Evolutionary conservation across 2,113 vertebrate genomes (phyloP).

Genomic region (Cichladusa arquata): DNA sequence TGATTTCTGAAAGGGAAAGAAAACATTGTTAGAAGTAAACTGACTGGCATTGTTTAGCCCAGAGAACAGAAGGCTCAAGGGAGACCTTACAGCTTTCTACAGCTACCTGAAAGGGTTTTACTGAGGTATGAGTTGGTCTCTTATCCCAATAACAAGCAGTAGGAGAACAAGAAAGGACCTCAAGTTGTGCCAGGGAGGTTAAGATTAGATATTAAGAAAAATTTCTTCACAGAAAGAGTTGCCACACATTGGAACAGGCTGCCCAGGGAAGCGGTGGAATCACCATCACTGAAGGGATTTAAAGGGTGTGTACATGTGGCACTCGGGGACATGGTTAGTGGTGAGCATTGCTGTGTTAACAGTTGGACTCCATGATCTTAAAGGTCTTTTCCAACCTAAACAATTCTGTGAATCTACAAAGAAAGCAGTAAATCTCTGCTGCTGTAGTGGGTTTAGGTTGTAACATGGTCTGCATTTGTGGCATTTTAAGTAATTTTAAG

Average conservation of each 20-base stretch:
- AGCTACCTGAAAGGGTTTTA: background rate
- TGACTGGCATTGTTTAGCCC: background rate
- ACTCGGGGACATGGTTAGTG: background rate
- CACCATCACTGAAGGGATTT: background rate
- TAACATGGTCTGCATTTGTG: background rate
- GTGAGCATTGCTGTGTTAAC: background rate
- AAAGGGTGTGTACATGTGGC: background rate
- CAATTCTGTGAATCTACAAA: background rate
- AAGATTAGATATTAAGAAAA: background rate
- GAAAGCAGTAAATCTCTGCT: background rate
- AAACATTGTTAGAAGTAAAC: background rate
- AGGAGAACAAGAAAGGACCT: background rate
- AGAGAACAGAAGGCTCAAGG: background rate
- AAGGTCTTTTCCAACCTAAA: background rate
- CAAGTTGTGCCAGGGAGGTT: background rate
- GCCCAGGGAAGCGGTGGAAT: background rate
- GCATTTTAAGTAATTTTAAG: background rate
- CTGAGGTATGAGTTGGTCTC: background rate
- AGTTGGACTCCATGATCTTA: background rate
- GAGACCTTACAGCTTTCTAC: rapidly evolving
- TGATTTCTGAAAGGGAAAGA: background rate
- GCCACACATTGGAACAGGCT: rapidly evolving
- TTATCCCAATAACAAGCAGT: background rate
- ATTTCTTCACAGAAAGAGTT: background rate
- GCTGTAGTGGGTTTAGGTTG: background rate